Conservation (phyloP, 2,888 invertebrate species). For the Didymodactylos carnosus region DNA sequence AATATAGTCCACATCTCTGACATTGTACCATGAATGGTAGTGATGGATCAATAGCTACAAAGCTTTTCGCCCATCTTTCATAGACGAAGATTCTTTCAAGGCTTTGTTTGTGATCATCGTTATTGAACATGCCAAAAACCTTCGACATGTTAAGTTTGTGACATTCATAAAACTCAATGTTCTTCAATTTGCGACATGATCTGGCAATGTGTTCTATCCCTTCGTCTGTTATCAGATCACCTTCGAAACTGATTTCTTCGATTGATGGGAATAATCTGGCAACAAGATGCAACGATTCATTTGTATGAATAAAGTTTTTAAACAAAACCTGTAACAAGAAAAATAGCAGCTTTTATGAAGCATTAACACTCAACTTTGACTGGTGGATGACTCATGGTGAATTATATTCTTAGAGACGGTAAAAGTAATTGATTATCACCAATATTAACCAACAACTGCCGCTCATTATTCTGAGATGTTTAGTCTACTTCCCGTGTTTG, state of each 20-base stretch:
- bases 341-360: no score
- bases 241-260: background rate
- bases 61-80: accelerated
- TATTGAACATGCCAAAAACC: background rate
- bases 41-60: no score
- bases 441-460: no score
- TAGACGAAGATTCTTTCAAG: background rate
- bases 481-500: no score
- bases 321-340: background rate
- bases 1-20: background rate
- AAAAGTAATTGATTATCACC: no score
- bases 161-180: background rate
- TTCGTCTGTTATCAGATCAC: background rate
- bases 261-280: background rate
- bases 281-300: background rate
- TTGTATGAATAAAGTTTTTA: background rate
- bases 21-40: background rate
- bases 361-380: no score
- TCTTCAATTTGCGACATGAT: background rate
- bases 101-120: background rate
- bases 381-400: no score
- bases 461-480: no score
- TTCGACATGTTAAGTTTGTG: background rate
- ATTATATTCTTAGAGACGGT: no score
- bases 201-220: background rate